Evolutionary conservation across 2,888 invertebrate genomes (phyloP).

Genomic region (Zootermopsis nevadensis): DNA sequence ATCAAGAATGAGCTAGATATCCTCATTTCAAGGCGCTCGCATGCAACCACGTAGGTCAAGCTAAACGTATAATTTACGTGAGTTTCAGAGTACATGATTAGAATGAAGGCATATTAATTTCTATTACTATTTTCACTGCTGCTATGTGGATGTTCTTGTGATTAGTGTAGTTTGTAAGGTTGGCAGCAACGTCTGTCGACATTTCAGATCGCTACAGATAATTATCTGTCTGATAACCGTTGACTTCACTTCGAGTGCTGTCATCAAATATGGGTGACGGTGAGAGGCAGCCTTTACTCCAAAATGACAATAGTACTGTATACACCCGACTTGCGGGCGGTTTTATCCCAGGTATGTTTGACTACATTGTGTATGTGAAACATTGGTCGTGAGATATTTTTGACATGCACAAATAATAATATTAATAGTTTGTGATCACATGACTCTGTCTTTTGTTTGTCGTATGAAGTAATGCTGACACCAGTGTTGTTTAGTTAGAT

Average conservation of each 20-base stretch:
- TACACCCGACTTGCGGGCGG: constrained; percentile 57
- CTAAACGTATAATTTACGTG: no score
- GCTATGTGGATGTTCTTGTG: neutral
- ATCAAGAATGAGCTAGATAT: no score
- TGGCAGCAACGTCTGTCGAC: constrained; percentile 14
- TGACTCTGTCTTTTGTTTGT: constrained; percentile 35
- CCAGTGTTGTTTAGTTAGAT: neutral
- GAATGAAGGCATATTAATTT: no score
- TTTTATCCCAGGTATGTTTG: constrained; percentile 62
- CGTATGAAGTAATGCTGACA: neutral
- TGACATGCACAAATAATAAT: neutral
- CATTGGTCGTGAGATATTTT: neutral
- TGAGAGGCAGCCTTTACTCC: constrained; percentile 73
- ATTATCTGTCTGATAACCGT: neutral
- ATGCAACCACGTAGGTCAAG: no score
- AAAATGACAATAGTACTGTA: constrained; percentile 61
- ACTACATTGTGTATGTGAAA: constrained; percentile 52
- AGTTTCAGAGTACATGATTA: no score
- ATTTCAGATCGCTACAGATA: constrained; percentile 15
- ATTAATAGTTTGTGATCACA: constrained; percentile 19
- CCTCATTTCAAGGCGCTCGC: no score
- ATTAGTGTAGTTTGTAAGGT: neutral
- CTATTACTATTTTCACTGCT: no score
- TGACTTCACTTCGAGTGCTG: constrained; percentile 17
- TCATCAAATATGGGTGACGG: constrained; percentile 70